Conservation (phyloP, 2,888 invertebrate genomes). For the Cerastoderma edule region DNA sequence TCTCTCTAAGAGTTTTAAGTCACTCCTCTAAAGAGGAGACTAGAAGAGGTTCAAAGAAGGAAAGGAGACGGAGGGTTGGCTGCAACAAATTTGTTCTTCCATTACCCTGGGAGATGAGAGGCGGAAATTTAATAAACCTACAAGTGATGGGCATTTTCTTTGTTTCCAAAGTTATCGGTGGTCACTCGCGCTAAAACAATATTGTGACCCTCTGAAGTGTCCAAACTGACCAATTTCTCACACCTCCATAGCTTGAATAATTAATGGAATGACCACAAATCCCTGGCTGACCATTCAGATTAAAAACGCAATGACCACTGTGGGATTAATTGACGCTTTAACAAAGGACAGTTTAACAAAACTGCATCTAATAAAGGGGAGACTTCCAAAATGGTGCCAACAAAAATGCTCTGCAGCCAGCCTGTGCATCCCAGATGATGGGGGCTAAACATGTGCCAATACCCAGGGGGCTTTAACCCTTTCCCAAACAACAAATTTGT, state of each 20-base stretch:
- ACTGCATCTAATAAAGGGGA: constrained; percentile 20
- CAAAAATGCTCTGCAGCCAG: constrained; percentile 9
- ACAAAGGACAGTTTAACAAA: constrained; percentile 16
- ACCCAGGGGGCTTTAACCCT: constrained; percentile 5
- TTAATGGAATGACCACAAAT: constrained; percentile 26
- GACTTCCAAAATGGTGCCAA: constrained; percentile 19
- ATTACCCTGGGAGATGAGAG: constrained; percentile 1
- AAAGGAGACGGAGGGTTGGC: too few relatives aligned
- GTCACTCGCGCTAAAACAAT: constrained; percentile 25
- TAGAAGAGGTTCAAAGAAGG: too few relatives aligned
- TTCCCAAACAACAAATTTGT: too few relatives aligned
- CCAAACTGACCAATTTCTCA: constrained; percentile 28
- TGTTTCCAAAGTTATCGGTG: constrained; percentile 18
- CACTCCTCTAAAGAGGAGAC: too few relatives aligned
- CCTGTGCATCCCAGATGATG: constrained; percentile 3
- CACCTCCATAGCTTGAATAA: constrained; percentile 26
- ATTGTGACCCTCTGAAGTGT: constrained; percentile 20
- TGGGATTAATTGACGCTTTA: constrained; percentile 27
- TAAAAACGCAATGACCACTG: constrained; percentile 26
- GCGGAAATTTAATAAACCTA: constrained; percentile 22
- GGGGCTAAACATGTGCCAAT: constrained; percentile 9
- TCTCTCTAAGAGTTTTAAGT: too few relatives aligned
- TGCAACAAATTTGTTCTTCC: too few relatives aligned
- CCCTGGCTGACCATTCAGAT: constrained; percentile 24
- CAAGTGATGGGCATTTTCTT: constrained; percentile 19